Conservation (phyloP, 2,797 vertebrate species). For the Artibeus jamaicensis region DNA sequence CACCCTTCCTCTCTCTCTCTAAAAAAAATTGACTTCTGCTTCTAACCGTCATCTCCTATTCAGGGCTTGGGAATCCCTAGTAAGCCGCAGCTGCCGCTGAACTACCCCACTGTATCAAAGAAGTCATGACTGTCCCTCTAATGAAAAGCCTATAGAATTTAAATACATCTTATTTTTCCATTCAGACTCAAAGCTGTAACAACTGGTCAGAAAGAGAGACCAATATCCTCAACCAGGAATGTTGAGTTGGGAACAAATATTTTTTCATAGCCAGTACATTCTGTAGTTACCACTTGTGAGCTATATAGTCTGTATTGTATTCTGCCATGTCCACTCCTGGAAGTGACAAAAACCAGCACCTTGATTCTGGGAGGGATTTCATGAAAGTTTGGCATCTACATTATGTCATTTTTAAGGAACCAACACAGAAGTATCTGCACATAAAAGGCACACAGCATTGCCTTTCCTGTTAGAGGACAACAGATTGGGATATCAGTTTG, state of each 20-base stretch:
- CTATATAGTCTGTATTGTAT: not conserved
- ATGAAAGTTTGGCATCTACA: not conserved
- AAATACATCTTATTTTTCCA: not conserved
- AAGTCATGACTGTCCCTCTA: not conserved
- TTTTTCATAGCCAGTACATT: slow-evolving; percentile 13
- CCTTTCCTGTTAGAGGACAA: slow-evolving; percentile 17
- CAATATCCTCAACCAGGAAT: not conserved
- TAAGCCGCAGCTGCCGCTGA: not conserved
- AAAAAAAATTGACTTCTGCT: not conserved
- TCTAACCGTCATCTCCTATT: not conserved
- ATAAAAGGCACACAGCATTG: not conserved
- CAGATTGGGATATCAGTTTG: slow-evolving; percentile 67
- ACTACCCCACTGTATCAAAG: not conserved
- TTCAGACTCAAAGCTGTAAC: not conserved
- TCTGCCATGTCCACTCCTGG: slow-evolving; percentile 48
- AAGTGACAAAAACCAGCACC: slow-evolving; percentile 54
- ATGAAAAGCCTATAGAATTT: not conserved
- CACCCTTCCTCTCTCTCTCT: not conserved
- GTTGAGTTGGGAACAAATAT: slow-evolving; percentile 42
- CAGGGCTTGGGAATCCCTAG: not conserved
- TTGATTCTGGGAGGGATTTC: slow-evolving; percentile 35
- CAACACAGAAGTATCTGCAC: slow-evolving; percentile 29
- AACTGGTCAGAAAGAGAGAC: not conserved
- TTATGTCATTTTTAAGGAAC: slow-evolving; percentile 66
- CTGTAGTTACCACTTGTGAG: not conserved